phyloP scores from a whole-genome alignment of 2,888 invertebrate species.

The Chorisops tibialis region DNA sequence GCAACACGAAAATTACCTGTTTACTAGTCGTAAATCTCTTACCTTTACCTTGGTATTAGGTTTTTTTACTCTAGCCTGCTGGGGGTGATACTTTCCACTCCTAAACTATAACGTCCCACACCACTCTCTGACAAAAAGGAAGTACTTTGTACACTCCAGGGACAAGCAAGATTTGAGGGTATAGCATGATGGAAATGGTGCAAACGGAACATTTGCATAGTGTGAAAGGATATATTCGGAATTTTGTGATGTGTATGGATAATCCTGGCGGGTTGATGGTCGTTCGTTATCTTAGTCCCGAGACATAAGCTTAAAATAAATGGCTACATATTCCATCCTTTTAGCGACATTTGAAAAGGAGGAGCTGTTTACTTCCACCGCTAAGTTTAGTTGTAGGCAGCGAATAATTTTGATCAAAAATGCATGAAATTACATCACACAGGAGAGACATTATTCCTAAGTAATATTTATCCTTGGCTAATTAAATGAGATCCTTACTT shows the following conservation, averaged over 20 bases:
- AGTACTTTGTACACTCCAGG: background rate
- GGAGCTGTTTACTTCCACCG: conserved; percentile 11
- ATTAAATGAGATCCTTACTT: conserved; percentile 32
- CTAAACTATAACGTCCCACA: conserved; percentile 14
- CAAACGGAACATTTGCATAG: conserved; percentile 19
- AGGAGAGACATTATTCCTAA: conserved; percentile 32
- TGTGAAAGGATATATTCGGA: background rate
- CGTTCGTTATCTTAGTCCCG: conserved; percentile 8
- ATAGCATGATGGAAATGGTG: conserved; percentile 20
- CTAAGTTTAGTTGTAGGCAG: conserved; percentile 11
- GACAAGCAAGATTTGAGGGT: background rate
- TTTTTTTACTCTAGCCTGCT: background rate
- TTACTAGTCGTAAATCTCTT: conserved; percentile 33
- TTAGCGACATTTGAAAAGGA: conserved; percentile 2
- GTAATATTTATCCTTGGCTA: conserved; percentile 32
- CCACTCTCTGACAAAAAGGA: conserved; percentile 7
- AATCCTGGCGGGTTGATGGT: background rate
- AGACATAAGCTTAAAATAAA: background rate
- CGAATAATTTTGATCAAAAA: conserved; percentile 33
- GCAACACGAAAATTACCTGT: conserved; percentile 34
- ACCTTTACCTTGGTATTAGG: conserved; percentile 18
- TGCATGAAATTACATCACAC: conserved; percentile 34
- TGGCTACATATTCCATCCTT: conserved; percentile 8
- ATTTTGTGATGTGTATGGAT: background rate
- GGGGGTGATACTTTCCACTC: background rate